These are phyloP conservation scores for Myzus persicae DNA, from an alignment of 1,140 invertebrate genomes.

Conservation along the genomic window DNA sequence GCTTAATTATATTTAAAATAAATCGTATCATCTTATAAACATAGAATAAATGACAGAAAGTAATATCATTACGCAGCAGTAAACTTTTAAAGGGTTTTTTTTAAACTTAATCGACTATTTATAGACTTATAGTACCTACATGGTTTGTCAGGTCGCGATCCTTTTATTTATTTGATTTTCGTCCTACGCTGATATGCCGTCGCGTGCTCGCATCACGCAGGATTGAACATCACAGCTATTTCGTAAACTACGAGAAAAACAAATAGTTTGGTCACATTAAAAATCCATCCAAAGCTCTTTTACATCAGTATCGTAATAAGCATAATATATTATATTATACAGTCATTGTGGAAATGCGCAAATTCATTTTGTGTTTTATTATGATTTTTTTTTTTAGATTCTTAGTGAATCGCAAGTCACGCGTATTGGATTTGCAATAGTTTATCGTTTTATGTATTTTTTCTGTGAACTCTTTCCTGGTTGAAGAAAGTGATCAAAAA, in stretches of 20 bases:
- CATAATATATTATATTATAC: not conserved
- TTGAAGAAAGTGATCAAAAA: not conserved
- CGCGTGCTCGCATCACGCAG: not conserved
- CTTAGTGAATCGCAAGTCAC: not conserved
- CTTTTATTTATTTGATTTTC: slow-evolving; percentile 8
- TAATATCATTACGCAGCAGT: not conserved
- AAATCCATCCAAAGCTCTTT: not conserved
- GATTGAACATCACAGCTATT: not conserved
- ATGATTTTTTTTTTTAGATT: not conserved
- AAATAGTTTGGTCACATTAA: not conserved
- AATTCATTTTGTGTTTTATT: not conserved
- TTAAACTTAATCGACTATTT: not conserved
- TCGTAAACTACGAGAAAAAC: not conserved
- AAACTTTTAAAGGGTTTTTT: not conserved
- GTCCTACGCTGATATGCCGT: not conserved
- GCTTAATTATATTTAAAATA: not conserved
- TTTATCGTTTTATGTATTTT: slow-evolving; percentile 7
- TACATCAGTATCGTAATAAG: not conserved
- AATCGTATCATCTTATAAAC: not conserved
- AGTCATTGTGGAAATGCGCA: not conserved
- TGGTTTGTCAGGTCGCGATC: not conserved
- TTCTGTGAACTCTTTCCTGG: not conserved
- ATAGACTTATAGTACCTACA: too few relatives aligned
- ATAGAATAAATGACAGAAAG: not conserved
- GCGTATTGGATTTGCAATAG: not conserved